These are phyloP conservation scores for Dicerorhinus sumatrensis DNA, from an alignment of 2,113 vertebrate species.

Conservation along the genomic window DNA sequence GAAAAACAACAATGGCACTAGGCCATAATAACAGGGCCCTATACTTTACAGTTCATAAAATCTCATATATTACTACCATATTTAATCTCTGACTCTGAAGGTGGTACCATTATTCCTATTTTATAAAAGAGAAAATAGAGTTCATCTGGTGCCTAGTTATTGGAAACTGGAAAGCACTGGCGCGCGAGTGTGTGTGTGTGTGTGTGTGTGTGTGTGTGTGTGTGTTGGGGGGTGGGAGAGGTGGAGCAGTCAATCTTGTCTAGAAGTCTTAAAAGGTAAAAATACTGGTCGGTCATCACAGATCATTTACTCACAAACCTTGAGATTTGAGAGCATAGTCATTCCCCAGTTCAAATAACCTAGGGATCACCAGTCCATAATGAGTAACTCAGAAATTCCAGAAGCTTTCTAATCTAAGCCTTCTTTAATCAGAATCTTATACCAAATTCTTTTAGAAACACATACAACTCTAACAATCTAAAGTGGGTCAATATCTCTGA, in stretches of 20 bases:
- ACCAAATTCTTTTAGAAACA: slow-evolving; percentile 21
- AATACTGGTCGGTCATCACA: background rate
- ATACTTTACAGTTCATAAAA: slow-evolving; percentile 20
- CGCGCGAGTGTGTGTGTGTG: no score
- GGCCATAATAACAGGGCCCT: background rate
- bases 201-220: no score
- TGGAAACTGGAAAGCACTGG: background rate
- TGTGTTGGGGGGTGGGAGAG: no score
- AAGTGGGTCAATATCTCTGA: background rate
- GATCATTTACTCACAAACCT: slow-evolving; percentile 30
- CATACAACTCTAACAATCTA: slow-evolving; percentile 15
- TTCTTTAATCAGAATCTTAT: slow-evolving; percentile 37
- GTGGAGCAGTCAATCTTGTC: background rate
- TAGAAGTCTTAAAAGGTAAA: slow-evolving; percentile 38
- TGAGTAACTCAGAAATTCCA: slow-evolving; percentile 17
- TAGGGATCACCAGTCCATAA: background rate
- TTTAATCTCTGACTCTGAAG: slow-evolving; percentile 44
- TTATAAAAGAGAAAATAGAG: slow-evolving; percentile 28
- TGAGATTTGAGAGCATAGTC: background rate
- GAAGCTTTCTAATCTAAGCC: slow-evolving; percentile 14
- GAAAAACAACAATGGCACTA: slow-evolving; percentile 38
- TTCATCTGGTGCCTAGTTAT: slow-evolving; percentile 25
- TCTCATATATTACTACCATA: slow-evolving; percentile 11
- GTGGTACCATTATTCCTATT: background rate
- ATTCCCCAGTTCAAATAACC: slow-evolving; percentile 54